Percentiles rank a stretch among this genome's conserved stretches.
These are phyloP conservation scores for Entomobrya proxima DNA, from an alignment of 2,888 invertebrate species.

Conservation along the genomic window DNA sequence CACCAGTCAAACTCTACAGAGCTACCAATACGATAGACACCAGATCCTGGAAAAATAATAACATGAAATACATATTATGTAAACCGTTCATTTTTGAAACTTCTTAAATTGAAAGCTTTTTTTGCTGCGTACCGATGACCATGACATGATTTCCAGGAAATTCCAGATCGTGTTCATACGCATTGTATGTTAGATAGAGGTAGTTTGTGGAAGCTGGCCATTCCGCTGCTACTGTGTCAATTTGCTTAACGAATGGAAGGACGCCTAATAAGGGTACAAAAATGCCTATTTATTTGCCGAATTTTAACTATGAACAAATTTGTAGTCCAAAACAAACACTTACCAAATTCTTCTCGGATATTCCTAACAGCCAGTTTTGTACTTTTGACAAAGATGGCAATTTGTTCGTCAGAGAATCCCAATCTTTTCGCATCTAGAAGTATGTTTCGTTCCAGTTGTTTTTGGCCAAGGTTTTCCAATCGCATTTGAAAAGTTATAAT, in stretches of 20 bases:
- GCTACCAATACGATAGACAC: slow-evolving; percentile 98
- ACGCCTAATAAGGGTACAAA: slow-evolving; percentile 79
- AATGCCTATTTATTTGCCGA: too few relatives aligned
- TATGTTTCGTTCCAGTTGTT: slow-evolving; percentile 81
- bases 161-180: slow-evolving; percentile 85
- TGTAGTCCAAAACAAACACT: slow-evolving; percentile 58
- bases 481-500: slow-evolving; percentile 86
- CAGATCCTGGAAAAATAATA: slow-evolving; percentile 84
- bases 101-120: neutral
- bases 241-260: slow-evolving; percentile 94
- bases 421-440: slow-evolving; percentile 91
- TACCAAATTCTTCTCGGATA: slow-evolving; percentile 83
- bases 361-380: slow-evolving; percentile 90
- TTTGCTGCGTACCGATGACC: slow-evolving; percentile 84
- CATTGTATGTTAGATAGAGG: slow-evolving; percentile 98
- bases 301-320: too few relatives aligned
- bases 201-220: slow-evolving; percentile 99
- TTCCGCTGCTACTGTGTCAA: slow-evolving; percentile 99
- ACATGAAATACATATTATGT: too few relatives aligned
- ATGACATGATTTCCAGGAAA: slow-evolving; percentile 88
- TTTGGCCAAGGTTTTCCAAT: slow-evolving; percentile 83
- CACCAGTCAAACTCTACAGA: slow-evolving; percentile 99
- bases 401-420: slow-evolving; percentile 98
- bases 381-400: slow-evolving; percentile 90
- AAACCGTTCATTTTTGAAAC: neutral